phyloP scores from a whole-genome alignment of 2,797 vertebrate genomes.

The Cercopithecus petaurista region DNA sequence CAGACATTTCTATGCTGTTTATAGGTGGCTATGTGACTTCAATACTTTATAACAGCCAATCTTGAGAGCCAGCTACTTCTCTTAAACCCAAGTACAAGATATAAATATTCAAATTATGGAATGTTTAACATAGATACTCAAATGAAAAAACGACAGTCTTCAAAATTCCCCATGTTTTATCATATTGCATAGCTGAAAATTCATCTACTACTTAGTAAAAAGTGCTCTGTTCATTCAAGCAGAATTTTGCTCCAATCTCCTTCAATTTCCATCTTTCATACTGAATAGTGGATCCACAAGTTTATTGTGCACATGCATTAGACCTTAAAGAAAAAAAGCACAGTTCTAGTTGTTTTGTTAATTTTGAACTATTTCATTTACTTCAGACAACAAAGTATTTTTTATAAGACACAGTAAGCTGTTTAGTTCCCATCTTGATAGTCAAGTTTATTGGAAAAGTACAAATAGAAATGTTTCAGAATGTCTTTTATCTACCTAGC shows the following conservation, averaged over 20 bases:
- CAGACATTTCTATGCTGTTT: conserved; percentile 40
- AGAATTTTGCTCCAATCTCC: conserved; percentile 79
- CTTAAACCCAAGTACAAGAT: conserved; percentile 63
- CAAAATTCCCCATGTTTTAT: conserved; percentile 75
- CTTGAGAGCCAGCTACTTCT: conserved; percentile 56
- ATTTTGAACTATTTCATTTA: conserved; percentile 50
- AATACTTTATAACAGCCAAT: conserved; percentile 42
- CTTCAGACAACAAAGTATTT: conserved; percentile 32
- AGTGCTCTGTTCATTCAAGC: conserved; percentile 78
- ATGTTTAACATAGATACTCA: conserved; percentile 81
- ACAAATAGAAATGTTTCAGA: conserved; percentile 28
- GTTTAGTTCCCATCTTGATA: neutral
- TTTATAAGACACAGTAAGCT: neutral
- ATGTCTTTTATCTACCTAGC: conserved; percentile 7
- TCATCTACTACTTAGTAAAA: conserved; percentile 77
- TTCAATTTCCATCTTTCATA: conserved; percentile 90
- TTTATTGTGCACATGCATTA: conserved; percentile 91
- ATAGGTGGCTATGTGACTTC: neutral
- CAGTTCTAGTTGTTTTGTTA: conserved; percentile 60
- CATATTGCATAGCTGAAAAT: conserved; percentile 84
- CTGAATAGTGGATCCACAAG: conserved; percentile 89
- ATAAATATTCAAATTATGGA: conserved; percentile 79
- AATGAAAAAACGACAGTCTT: conserved; percentile 82
- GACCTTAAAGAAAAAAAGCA: conserved; percentile 83
- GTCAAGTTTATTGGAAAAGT: conserved; percentile 31